Percentiles rank a stretch among this genome's conserved stretches.
phyloP scores from a whole-genome alignment of 2,797 vertebrate species.

The Pipistrellus kuhlii region DNA sequence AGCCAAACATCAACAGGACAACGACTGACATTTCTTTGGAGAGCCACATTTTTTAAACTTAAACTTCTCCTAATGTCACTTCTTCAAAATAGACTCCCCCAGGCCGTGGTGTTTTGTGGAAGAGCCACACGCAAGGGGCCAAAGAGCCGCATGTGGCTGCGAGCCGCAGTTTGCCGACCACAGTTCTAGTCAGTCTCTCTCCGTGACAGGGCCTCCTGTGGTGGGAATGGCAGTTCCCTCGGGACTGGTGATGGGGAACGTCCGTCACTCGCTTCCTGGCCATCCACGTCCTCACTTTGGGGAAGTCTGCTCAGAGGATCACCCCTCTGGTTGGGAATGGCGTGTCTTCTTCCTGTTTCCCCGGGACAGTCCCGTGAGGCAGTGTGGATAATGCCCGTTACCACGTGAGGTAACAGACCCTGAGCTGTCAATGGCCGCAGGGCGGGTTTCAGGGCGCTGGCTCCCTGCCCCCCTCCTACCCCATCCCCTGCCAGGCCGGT shows the following conservation, averaged over 20 bases:
- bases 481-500: not conserved
- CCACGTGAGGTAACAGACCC: not conserved
- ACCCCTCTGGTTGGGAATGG: not conserved
- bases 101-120: no score
- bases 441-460: not conserved
- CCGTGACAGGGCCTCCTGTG: no score
- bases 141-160: no score
- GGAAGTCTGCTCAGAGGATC: not conserved
- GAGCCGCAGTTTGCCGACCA: no score
- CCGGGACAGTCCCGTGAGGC: not conserved
- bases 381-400: not conserved
- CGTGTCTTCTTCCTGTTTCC: not conserved
- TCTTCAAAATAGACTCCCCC: no score
- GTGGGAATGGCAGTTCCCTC: not conserved
- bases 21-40: no score
- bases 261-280: not conserved
- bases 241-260: accelerated
- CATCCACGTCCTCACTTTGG: not conserved
- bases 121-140: no score
- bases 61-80: no score
- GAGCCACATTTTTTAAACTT: no score
- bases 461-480: no score
- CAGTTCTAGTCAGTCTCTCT: not conserved
- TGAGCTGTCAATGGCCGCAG: not conserved
- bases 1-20: no score